These are phyloP conservation scores for Acanthococcus lagerstroemiae DNA, from an alignment of 2,888 invertebrate species.

Conservation along the genomic window DNA sequence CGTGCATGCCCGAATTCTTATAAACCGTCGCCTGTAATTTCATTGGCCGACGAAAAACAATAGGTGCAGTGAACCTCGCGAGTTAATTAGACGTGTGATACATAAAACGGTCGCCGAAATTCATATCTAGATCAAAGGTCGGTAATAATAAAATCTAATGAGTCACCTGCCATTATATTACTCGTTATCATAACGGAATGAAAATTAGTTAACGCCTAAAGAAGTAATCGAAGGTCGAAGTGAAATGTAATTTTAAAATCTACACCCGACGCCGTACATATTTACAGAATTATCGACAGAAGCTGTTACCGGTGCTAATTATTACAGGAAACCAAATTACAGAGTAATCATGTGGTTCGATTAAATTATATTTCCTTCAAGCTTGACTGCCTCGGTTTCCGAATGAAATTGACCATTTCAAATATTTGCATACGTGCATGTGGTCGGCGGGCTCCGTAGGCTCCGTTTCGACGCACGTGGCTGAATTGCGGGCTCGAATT, in stretches of 20 bases:
- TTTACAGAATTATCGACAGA: not conserved
- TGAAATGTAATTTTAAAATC: no score
- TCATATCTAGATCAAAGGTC: no score
- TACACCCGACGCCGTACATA: no score
- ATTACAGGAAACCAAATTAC: not conserved
- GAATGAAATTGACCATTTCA: constrained; percentile 19
- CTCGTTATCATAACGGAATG: not conserved
- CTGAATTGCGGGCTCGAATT: no score
- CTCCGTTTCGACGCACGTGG: no score
- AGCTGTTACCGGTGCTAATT: not conserved
- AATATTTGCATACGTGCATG: not conserved
- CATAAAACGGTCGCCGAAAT: no score
- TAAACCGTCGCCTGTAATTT: no score
- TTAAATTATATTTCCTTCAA: constrained; percentile 20
- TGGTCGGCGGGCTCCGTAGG: no score
- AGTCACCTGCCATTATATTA: not conserved
- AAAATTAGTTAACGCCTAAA: not conserved
- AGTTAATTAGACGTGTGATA: no score
- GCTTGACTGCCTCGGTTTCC: constrained; percentile 18
- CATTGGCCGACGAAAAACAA: not conserved
- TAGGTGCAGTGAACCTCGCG: not conserved
- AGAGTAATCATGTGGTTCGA: constrained; percentile 15
- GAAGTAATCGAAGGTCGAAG: not conserved
- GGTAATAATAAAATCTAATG: not conserved
- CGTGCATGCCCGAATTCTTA: no score